Conservation (phyloP, 2,888 invertebrate genomes). For the Heliconius cydno region DNA sequence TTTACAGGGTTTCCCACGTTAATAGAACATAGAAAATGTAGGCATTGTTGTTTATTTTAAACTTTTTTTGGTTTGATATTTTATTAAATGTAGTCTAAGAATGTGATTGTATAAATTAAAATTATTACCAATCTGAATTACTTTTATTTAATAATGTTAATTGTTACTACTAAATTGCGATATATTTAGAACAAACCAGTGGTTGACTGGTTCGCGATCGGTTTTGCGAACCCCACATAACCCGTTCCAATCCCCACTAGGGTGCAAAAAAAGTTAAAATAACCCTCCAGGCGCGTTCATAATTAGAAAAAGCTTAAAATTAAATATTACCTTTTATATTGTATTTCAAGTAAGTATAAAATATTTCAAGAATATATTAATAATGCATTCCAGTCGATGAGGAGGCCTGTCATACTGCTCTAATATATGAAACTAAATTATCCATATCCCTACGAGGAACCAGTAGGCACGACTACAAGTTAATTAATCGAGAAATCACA, state of each 20-base stretch:
- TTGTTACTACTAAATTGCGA: background rate
- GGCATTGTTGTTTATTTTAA: background rate
- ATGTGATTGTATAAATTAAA: too few species aligned
- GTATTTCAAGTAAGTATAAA: too few species aligned
- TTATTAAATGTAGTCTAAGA: background rate
- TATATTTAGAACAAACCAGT: background rate
- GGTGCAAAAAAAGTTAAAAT: too few species aligned
- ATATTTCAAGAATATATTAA: too few species aligned
- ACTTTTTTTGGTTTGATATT: background rate
- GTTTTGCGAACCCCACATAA: too few species aligned
- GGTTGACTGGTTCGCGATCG: too few species aligned
- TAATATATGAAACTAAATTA: background rate
- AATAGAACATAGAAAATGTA: background rate
- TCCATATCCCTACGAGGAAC: background rate
- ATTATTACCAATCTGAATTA: too few species aligned
- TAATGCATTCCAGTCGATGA: too few species aligned
- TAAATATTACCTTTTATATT: too few species aligned
- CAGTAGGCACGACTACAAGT: constrained; percentile 5
- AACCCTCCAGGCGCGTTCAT: too few species aligned
- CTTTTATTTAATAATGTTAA: background rate
- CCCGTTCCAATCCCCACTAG: too few species aligned
- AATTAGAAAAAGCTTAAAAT: too few species aligned
- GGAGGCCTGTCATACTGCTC: background rate
- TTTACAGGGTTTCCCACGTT: background rate
- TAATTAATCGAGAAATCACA: constrained; percentile 14